Evolutionary conservation across 2,113 vertebrate genomes (phyloP).

Genomic region (Shinisaurus crocodilurus): DNA sequence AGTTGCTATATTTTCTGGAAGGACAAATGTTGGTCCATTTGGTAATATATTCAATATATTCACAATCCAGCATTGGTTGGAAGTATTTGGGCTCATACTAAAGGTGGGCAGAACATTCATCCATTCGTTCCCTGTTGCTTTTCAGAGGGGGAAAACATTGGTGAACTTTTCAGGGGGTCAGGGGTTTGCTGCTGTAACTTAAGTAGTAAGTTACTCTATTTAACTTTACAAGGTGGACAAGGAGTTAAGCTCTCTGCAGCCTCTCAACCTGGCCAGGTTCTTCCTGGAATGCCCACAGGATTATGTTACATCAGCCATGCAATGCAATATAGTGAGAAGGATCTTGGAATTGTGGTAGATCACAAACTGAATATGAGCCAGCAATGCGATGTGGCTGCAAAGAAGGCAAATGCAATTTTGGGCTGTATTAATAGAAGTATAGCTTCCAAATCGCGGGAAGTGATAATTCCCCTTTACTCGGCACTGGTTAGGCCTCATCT

Average conservation of each 20-base stretch:
- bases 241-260: background rate
- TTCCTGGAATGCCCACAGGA: background rate
- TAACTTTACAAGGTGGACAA: too few species aligned
- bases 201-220: too few species aligned
- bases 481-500: too few species aligned
- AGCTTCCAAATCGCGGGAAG: too few species aligned
- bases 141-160: background rate
- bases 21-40: background rate
- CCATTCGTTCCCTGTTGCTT: background rate
- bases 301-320: background rate
- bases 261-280: background rate
- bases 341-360: too few species aligned
- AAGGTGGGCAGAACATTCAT: background rate
- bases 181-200: too few species aligned
- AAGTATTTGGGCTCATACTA: background rate
- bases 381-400: too few species aligned
- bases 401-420: too few species aligned
- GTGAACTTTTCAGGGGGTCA: background rate
- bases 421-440: too few species aligned
- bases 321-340: too few species aligned
- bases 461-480: too few species aligned
- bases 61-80: background rate
- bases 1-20: background rate
- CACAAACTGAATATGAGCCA: too few species aligned
- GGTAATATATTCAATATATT: background rate